Base-by-base conservation (phyloP, 35 echinoderm and acorn worm genomes). In the Heliocidaris erythrogramma region DNA sequence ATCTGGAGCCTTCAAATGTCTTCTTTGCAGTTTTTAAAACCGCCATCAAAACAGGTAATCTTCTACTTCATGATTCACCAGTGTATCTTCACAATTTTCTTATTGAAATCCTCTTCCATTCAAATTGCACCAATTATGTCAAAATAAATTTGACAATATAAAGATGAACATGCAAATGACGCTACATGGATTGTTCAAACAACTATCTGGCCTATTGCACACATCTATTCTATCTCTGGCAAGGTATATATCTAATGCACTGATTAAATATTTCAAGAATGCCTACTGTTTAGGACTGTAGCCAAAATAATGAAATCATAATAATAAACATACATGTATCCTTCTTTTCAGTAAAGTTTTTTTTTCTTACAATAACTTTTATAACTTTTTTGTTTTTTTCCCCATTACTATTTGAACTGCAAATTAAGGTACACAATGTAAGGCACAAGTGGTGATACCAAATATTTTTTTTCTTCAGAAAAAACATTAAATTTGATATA, bases 171-270 rank as follows among this genome's bases (percentile, higher is more conserved):
- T 78, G 65, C 65, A 78, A 78, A 24, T 78, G 17, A n/a, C 65
- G 27, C 65, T 27, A 27, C 65, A 78, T 78, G 65, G 65, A 78
- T 24, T n/a, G 21, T 78, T 78, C 65, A 78, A 17, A 78, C 14
- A 78, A 27, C 21, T 78, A 78, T 78, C 65, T 78, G 27, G 21
- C 27, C 65, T 78, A 78, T 78, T 78, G 65, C 65, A 78, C 65
- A 78, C 65, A 78, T 27, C 65, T 78, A 78, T 78, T 78, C 21
- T 78, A 27, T 5, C 21, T 78, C 65, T 78, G 65, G 65, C 65
- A 78, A 78, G 65, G 65, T 78, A 27, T 78, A n/a, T 78, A 78
- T 78, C 65, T 18, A 78, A 78, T 78, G 65, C 65, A 78, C 65
- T 78, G 21, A 7, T 78, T 27, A 78, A 78, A n/a, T 78, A 5